Percentiles rank a stretch among this genome's conserved stretches.
These are phyloP conservation scores for Bovichtus variegatus DNA, from an alignment of 2,797 vertebrate species.

Conservation along the genomic window DNA sequence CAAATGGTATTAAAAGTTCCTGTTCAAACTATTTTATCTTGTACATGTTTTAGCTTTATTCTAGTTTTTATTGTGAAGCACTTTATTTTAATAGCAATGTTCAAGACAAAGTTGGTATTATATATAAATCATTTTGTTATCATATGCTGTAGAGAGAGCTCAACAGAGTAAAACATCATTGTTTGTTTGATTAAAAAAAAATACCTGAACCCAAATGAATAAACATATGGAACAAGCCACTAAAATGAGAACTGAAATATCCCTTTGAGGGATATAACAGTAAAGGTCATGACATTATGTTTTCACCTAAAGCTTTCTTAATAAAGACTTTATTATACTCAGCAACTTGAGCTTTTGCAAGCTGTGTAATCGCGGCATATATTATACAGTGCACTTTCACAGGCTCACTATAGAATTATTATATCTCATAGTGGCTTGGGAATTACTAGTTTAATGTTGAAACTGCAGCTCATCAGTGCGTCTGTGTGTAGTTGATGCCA, in stretches of 20 bases:
- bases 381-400: conserved; percentile 25
- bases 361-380: conserved; percentile 34
- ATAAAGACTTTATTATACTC: conserved; percentile 40
- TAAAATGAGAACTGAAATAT: not conserved
- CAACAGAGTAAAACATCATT: not conserved
- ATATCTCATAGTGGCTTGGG: not conserved
- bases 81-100: too few species aligned
- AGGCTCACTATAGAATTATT: conserved; percentile 1
- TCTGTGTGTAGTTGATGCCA: not conserved
- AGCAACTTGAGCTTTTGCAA: conserved; percentile 34
- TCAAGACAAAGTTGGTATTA: too few species aligned
- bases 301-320: conserved; percentile 33
- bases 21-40: too few species aligned
- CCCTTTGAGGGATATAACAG: not conserved
- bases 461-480: not conserved
- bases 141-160: not conserved
- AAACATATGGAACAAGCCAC: not conserved
- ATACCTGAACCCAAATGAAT: not conserved
- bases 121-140: too few species aligned
- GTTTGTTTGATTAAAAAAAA: not conserved
- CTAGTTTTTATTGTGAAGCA: too few species aligned
- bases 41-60: too few species aligned
- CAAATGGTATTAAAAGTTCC: too few species aligned
- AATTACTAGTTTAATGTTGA: not conserved
- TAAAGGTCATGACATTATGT: conserved; percentile 20